phyloP scores from a whole-genome alignment of 1,140 invertebrate genomes.

The Scaptomyza hsui region DNA sequence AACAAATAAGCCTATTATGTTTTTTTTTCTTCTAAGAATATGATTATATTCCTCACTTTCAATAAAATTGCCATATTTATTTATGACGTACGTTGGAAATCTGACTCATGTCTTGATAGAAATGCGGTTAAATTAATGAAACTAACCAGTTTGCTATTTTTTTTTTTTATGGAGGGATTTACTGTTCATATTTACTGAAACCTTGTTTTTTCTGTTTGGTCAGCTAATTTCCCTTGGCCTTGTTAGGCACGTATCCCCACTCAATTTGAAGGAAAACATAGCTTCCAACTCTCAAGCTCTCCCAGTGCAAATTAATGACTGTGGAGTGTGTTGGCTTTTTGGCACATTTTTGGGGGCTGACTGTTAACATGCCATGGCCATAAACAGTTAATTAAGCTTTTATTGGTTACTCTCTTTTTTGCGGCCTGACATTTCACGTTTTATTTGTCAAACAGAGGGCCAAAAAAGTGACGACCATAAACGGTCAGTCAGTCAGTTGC shows the following conservation, averaged over 20 bases:
- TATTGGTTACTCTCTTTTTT: constrained; percentile 79
- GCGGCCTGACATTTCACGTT: constrained; percentile 75
- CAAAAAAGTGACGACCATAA: constrained; percentile 79
- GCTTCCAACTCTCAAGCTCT: constrained; percentile 16
- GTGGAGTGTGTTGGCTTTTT: constrained; percentile 36
- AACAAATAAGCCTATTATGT: background rate
- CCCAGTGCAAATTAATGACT: constrained; percentile 63
- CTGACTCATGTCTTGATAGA: no score
- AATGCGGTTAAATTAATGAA: background rate
- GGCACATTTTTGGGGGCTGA: constrained; percentile 38
- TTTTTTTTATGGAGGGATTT: background rate
- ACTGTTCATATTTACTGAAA: background rate
- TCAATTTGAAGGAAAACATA: constrained; percentile 6
- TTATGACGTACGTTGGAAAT: no score
- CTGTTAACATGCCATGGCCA: constrained; percentile 77
- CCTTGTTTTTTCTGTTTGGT: constrained; percentile 4
- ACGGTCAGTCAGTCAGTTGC: constrained; percentile 35
- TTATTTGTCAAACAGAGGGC: constrained; percentile 75
- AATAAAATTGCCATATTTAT: no score
- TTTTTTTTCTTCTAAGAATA: no score
- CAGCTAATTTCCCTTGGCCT: background rate
- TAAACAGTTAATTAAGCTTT: constrained; percentile 83
- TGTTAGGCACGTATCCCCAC: constrained; percentile 18
- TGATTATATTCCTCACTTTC: no score
- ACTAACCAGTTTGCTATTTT: background rate